Evolutionary conservation across 2,888 invertebrate species (phyloP), one percentile per base, ranked within the genome.

Genomic region (Ferdinandea cuprea): DNA sequence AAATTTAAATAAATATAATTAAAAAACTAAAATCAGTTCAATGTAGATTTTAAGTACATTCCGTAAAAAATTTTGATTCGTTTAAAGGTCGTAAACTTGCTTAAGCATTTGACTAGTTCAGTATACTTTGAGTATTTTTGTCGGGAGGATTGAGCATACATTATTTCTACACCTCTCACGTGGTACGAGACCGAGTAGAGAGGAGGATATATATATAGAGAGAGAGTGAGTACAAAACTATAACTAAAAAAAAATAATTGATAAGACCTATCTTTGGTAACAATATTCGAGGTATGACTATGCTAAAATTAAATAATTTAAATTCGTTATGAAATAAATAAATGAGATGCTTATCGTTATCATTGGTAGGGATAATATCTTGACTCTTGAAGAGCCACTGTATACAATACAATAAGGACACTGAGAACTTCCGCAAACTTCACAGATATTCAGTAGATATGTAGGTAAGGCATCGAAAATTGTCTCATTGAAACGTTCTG

Each of bases 361-460:
- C 40, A 72, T 61, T 61, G 72, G n/a, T 54, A 68, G 21, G 15
- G 77, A 66, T 6, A 63, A 66, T 6, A 63, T n/a, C 7, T 19
- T 48, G 40, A 56, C 13, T 52, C 71, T 72, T 44, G 32, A 5
- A 35, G 83, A 78, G 6, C 44, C 58, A 90, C 95, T 96, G 92
- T 95, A 96, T 85, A 96, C 95, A 58, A 95, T 94, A 90, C 96
- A 97, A 91, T 96, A 96, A 0, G 96, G 96, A 89, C 97, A 97
- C 90, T 97, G 97, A 58, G 96, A 96, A 52, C 96, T 96, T 72
- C 97, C 97, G 89, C 97, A 97, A 8, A 97, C 97, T 89, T 97
- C 96, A 90, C 97, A 97, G 86, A 97, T 96, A 90, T 96, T 96
- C 85, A 97, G 91, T 3, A 95, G 92, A 90, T 96, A 96, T 0